A percentile compares a stretch with the other conserved stretches of the same genome.
These are phyloP conservation scores for Mus spretus DNA, from an alignment of 2,797 vertebrate species.

Conservation along the genomic window DNA sequence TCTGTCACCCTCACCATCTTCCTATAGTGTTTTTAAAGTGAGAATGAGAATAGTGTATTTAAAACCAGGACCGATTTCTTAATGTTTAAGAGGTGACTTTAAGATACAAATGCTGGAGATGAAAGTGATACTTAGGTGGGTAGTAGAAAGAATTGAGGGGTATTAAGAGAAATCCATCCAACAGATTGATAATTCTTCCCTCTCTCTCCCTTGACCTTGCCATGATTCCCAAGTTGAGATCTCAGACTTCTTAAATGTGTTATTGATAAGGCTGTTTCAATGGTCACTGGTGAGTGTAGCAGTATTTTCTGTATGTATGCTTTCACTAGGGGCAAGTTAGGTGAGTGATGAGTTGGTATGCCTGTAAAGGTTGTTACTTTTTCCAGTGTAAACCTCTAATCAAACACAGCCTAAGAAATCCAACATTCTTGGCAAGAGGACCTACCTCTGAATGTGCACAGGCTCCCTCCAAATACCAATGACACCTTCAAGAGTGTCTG, in stretches of 20 bases:
- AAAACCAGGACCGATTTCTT: conserved; percentile 2
- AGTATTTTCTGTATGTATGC: background rate
- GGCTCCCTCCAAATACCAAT: background rate
- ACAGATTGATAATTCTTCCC: background rate
- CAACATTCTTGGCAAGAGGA: background rate
- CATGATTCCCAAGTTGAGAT: background rate
- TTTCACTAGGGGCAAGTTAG: rapidly evolving
- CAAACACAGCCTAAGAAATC: background rate
- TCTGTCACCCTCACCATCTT: background rate
- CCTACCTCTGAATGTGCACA: background rate
- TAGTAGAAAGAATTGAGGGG: background rate
- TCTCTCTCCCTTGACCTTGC: background rate
- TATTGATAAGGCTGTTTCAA: background rate
- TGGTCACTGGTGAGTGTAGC: background rate
- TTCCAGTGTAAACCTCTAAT: background rate
- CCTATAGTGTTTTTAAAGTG: background rate
- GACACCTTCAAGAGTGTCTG: conserved; percentile 45
- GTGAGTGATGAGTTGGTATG: background rate
- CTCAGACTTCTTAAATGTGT: background rate
- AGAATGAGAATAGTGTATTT: background rate
- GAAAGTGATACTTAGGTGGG: background rate
- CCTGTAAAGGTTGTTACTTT: background rate
- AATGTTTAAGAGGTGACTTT: background rate
- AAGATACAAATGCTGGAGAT: background rate
- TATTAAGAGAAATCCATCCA: background rate